Percentiles rank a stretch among this genome's conserved stretches.
phyloP scores from a whole-genome alignment of 2,888 invertebrate species.

The Drosophila mulleri region DNA sequence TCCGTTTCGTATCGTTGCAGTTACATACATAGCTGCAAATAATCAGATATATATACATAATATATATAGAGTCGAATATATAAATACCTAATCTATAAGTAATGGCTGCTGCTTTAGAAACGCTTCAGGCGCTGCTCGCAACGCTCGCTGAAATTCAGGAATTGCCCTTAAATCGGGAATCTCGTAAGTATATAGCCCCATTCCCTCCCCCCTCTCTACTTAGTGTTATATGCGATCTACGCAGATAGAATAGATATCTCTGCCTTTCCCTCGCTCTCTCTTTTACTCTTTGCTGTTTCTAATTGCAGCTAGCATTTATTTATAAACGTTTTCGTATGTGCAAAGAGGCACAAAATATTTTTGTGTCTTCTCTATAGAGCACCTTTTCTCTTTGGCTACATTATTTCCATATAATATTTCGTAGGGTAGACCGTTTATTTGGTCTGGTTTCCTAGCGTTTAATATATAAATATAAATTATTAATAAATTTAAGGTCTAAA shows the following conservation, averaged over 20 bases:
- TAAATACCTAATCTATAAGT: slow-evolving; percentile 20
- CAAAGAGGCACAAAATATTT: slow-evolving; percentile 17
- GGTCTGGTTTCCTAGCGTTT: no score
- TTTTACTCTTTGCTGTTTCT: slow-evolving; percentile 46
- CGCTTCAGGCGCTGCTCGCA: slow-evolving; percentile 74
- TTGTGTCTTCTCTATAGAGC: slow-evolving; percentile 2
- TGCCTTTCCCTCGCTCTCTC: slow-evolving; percentile 8
- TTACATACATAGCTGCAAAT: slow-evolving; percentile 30
- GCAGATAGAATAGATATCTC: slow-evolving; percentile 1
- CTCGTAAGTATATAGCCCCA: slow-evolving; percentile 74
- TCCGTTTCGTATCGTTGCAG: slow-evolving; percentile 46
- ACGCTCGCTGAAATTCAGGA: slow-evolving; percentile 77
- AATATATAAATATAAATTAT: no score
- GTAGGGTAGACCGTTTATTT: neutral
- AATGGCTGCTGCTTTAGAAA: slow-evolving; percentile 82
- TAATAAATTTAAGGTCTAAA: no score
- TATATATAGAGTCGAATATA: slow-evolving; percentile 32
- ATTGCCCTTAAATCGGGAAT: slow-evolving; percentile 80
- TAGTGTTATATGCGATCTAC: slow-evolving; percentile 1
- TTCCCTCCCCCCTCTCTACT: neutral
- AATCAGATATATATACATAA: slow-evolving; percentile 2
- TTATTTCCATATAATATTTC: neutral
- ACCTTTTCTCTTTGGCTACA: neutral
- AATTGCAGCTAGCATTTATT: slow-evolving; percentile 73
- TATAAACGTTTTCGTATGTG: slow-evolving; percentile 57